phyloP scores from a whole-genome alignment of 2,113 vertebrate species.

The Eretmochelys imbricata region DNA sequence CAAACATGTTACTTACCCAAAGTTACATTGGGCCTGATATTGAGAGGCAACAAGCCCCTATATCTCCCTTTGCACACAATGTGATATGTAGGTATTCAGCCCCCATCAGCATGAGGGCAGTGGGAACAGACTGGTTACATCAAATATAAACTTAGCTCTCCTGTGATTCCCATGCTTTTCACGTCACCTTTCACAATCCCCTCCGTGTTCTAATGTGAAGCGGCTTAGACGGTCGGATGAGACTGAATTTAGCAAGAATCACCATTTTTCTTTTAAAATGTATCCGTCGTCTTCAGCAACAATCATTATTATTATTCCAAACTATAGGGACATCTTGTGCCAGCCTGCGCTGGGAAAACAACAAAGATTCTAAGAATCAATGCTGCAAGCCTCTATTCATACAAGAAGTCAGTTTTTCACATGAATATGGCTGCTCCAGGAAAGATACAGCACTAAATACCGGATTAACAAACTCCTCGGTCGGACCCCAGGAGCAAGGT shows the following conservation, averaged over 20 bases:
- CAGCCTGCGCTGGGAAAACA: background rate
- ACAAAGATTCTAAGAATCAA: background rate
- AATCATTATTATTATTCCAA: background rate
- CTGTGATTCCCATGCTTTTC: background rate
- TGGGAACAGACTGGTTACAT: background rate
- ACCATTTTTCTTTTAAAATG: background rate
- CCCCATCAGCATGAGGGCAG: background rate
- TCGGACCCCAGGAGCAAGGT: background rate
- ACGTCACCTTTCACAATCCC: conserved; percentile 12
- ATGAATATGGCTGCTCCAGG: background rate
- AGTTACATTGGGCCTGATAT: background rate
- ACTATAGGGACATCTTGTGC: background rate
- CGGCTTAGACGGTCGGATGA: background rate
- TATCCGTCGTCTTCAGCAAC: background rate
- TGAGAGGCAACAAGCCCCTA: background rate
- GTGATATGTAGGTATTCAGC: background rate
- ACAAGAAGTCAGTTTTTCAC: background rate
- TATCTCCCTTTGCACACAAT: accelerated
- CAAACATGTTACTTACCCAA: background rate
- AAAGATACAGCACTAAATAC: background rate
- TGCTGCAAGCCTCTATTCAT: background rate
- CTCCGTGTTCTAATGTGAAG: conserved; percentile 1
- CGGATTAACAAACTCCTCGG: background rate
- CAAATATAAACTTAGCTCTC: background rate
- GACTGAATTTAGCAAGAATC: background rate